phyloP scores from a whole-genome alignment of 2,113 vertebrate species.

The Campylorhamphus procurvoides region DNA sequence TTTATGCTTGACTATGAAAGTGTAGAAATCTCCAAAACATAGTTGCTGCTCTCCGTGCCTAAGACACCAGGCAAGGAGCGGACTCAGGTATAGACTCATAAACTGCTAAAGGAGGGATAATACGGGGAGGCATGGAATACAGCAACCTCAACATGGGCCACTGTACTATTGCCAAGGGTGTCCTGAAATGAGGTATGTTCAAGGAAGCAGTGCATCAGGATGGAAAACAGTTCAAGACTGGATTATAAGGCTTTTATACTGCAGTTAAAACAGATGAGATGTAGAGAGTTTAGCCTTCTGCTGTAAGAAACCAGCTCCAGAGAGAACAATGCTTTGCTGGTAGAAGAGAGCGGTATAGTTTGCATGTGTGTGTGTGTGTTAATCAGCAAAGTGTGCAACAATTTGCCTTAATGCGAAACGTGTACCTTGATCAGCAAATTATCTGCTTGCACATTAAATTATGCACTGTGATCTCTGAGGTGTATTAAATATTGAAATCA shows the following conservation, averaged over 20 bases:
- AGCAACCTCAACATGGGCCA: neutral
- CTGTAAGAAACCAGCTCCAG: neutral
- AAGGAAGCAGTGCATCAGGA: rapidly evolving
- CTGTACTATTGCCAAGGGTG: neutral
- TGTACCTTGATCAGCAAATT: slow-evolving; percentile 53
- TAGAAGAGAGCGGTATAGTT: rapidly evolving
- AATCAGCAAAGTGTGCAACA: slow-evolving; percentile 14
- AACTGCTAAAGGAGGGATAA: neutral
- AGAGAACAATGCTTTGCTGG: neutral
- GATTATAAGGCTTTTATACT: neutral
- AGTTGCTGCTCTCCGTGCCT: neutral
- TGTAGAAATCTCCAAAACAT: neutral
- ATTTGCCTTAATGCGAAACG: neutral
- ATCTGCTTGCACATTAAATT: slow-evolving; percentile 45
- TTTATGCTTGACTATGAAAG: neutral
- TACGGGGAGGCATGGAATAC: rapidly evolving
- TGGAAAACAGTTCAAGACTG: neutral
- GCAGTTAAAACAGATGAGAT: neutral
- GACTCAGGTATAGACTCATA: neutral
- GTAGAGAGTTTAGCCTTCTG: neutral
- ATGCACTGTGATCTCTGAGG: slow-evolving; percentile 31
- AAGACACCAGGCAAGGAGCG: neutral
- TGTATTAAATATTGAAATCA: slow-evolving; percentile 38
- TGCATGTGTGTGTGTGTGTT: neutral
- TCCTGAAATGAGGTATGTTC: neutral